A percentile compares a stretch with the other conserved stretches of the same genome.
Evolutionary conservation across 2,797 vertebrate genomes (phyloP).

Genomic region (Steatocranus sp.): DNA sequence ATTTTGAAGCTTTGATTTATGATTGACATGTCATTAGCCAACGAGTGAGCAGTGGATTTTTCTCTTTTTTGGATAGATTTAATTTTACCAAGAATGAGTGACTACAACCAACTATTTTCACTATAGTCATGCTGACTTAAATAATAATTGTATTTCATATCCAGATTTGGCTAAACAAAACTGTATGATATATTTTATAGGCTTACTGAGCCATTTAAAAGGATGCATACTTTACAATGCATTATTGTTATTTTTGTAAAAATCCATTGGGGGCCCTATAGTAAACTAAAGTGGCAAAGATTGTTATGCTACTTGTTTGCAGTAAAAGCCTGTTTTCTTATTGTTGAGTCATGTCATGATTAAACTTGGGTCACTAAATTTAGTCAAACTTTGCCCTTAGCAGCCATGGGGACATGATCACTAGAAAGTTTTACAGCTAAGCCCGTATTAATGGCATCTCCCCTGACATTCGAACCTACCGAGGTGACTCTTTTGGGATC

Average conservation of each 20-base stretch:
- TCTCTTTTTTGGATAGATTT: neutral
- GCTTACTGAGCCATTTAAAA: neutral
- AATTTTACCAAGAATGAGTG: neutral
- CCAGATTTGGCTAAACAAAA: neutral
- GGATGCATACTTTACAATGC: neutral
- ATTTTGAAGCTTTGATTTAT: neutral
- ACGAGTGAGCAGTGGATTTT: neutral
- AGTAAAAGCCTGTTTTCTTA: neutral
- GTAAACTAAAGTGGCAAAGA: neutral
- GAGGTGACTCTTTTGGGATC: constrained; percentile 55
- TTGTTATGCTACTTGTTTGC: neutral
- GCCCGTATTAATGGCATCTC: constrained; percentile 50
- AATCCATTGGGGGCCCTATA: neutral
- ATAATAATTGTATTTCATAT: neutral
- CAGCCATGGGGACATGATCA: constrained; percentile 28
- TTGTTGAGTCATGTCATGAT: neutral
- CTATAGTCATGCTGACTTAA: neutral
- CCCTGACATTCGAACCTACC: constrained; percentile 54
- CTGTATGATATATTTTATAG: neutral
- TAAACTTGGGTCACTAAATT: constrained; percentile 5
- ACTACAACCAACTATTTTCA: neutral
- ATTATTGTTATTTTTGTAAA: neutral
- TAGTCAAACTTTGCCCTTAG: neutral
- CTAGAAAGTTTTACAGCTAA: constrained; percentile 42
- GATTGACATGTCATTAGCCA: neutral